Conservation (phyloP, 2,797 vertebrate genomes). For the Melanotaenia parkinsoni region DNA sequence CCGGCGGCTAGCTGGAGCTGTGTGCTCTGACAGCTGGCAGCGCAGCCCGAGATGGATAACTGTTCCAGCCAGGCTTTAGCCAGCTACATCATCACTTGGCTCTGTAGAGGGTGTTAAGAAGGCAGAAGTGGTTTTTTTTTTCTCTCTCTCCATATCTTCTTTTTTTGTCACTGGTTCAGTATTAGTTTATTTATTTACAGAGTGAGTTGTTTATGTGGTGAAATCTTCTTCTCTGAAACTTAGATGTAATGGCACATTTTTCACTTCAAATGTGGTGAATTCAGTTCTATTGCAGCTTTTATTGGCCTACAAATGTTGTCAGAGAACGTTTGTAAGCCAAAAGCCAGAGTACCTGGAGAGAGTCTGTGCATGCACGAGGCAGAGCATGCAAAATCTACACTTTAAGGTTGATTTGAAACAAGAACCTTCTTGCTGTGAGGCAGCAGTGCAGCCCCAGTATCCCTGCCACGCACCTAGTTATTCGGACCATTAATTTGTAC, state of each 20-base stretch:
- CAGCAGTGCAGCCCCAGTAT: neutral
- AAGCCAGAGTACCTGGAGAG: too few species aligned
- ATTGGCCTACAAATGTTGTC: neutral
- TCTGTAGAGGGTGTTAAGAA: conserved; percentile 62
- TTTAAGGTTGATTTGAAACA: neutral
- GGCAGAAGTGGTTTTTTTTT: conserved; percentile 27
- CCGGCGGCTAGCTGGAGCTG: conserved; percentile 74
- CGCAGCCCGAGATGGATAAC: conserved; percentile 77
- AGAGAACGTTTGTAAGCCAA: too few species aligned
- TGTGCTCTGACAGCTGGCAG: conserved; percentile 77
- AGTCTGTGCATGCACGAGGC: too few species aligned
- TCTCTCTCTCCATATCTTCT: neutral
- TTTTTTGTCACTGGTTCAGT: conserved; percentile 36
- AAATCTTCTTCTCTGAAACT: conserved; percentile 14
- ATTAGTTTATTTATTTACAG: conserved; percentile 33
- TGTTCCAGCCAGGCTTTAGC: conserved; percentile 61
- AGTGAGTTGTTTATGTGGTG: neutral
- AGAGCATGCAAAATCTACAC: neutral
- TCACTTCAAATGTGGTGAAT: neutral
- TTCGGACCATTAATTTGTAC: neutral
- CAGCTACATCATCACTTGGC: conserved; percentile 73
- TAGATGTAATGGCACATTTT: neutral
- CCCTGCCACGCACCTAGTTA: neutral
- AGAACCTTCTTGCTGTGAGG: neutral
- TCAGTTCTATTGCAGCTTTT: conserved; percentile 5